Percentiles rank a stretch among this genome's conserved stretches.
Conservation (phyloP, 2,888 invertebrate species). For the Volucella zonaria region DNA sequence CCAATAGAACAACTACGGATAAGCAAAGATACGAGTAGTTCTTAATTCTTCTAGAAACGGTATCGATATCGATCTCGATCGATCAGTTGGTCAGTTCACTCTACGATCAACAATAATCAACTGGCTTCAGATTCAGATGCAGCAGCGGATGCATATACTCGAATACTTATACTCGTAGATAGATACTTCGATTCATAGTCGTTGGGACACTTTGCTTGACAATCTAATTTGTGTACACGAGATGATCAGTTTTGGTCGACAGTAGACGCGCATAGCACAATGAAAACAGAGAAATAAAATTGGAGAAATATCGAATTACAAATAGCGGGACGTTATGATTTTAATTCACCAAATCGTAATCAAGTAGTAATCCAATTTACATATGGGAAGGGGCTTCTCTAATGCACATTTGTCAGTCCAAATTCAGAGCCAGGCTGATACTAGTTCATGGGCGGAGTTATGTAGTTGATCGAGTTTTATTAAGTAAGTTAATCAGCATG, state of each 20-base stretch:
- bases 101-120: conserved; percentile 37
- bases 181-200: background rate
- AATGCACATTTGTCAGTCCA: background rate
- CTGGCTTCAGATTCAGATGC: conserved; percentile 1
- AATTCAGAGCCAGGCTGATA: background rate
- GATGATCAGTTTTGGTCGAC: conserved; percentile 36
- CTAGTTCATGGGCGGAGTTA: conserved; percentile 15
- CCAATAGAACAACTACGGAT: background rate
- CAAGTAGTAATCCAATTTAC: conserved; percentile 50
- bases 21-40: conserved; percentile 34
- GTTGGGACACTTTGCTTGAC: conserved; percentile 60
- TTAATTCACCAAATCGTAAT: conserved; percentile 50
- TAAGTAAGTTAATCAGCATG: background rate
- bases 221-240: conserved; percentile 59
- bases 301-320: conserved; percentile 55
- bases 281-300: conserved; percentile 67
- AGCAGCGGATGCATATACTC: conserved; percentile 7
- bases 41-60: conserved; percentile 55
- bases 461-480: conserved; percentile 6
- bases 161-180: too few relatives aligned
- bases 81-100: conserved; percentile 33
- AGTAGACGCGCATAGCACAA: background rate
- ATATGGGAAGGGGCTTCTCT: conserved; percentile 4
- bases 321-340: conserved; percentile 57
- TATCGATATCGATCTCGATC: conserved; percentile 61